Base-by-base conservation (phyloP, 1,140 invertebrate genomes). In the Aphis craccivora region DNA sequence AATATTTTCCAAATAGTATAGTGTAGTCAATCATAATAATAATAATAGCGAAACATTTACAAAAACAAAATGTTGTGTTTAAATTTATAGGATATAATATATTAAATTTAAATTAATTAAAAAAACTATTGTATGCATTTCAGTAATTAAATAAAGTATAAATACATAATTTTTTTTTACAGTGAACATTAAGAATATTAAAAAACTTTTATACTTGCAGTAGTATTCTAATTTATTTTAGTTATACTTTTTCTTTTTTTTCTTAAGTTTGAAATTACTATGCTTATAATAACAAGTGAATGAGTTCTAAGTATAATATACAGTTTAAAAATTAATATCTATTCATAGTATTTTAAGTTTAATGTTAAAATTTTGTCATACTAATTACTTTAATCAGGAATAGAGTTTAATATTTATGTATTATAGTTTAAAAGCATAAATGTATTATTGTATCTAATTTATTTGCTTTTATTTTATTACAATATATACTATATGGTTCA, bases 341-440 rank as follows among this genome's bases (percentile, higher is more conserved):
- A 67, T 67, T 67, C 11, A 67, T 67, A 67, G n/a, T 67, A 67
- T 67, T 67, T 67, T 67, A 67, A 67, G 30, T 67, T 67, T 67
- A 67, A 67, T 67, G 60, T n/a, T 67, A 67, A 67, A 30, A 67
- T 67, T 67, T 67, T 67, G 60, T 67, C 60, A 67, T 67, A 67
- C 30, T 67, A n/a, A 67, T 30, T 30, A 30, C 60, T 67, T 30
- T 67, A 67, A 67, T 67, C 60, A 67, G 25, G 25, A 67, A n/a
- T 67, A n/a, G 60, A 11, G 48, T 51, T 51, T 51, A 51, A 51
- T 67, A 14, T 67, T n/a, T 67, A 67, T 67, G 60, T 4, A n/a
- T 3, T 30, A 67, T n/a, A n/a, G 23, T 67, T 67, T 67, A 67
- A 67, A n/a, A 67, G 60, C 30, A 67, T 67, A 67, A 67, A 30